Percentiles rank a stretch among this genome's conserved stretches.
These are phyloP conservation scores for Triplophysa bombifrons DNA, from an alignment of 2,797 vertebrate species.

Conservation along the genomic window DNA sequence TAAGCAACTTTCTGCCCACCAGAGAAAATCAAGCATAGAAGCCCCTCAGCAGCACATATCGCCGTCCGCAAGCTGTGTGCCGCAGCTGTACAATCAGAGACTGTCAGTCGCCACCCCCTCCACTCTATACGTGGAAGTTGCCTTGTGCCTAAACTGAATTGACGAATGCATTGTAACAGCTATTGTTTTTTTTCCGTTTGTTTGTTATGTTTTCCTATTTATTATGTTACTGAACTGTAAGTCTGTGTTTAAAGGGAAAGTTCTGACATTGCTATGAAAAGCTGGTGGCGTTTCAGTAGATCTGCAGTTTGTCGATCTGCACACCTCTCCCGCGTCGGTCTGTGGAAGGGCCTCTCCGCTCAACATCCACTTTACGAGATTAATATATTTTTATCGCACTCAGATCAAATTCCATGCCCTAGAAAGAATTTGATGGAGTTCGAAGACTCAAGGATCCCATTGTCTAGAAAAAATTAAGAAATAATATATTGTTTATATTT, in stretches of 20 bases:
- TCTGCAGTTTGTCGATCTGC: conserved; percentile 77
- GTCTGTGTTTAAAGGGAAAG: conserved; percentile 94
- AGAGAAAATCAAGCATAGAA: conserved; percentile 57
- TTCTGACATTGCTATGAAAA: conserved; percentile 83
- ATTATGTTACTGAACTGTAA: conserved; percentile 94
- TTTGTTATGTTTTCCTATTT: conserved; percentile 84
- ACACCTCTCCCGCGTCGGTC: conserved; percentile 10
- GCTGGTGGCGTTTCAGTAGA: conserved; percentile 85
- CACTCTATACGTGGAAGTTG: conserved; percentile 88
- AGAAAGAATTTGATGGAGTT: conserved; percentile 35
- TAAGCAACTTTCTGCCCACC: conserved; percentile 82
- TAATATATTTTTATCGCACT: conserved; percentile 41
- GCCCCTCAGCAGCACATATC: conserved; percentile 83
- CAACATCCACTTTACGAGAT: conserved; percentile 56
- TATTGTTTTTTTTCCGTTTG: conserved; percentile 73
- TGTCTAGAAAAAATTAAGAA: conserved; percentile 46
- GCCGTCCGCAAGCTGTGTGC: conserved; percentile 86
- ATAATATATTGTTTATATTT: conserved; percentile 78
- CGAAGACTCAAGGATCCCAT: conserved; percentile 53
- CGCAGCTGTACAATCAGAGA: conserved; percentile 99
- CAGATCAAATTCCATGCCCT: conserved; percentile 41
- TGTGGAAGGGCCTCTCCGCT: conserved; percentile 46
- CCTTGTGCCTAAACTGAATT: conserved; percentile 99
- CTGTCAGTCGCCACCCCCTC: conserved; percentile 84
- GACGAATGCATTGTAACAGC: conserved; percentile 99